Conservation (phyloP, 2,888 invertebrate genomes). For the Hipparchia sbordonii region DNA sequence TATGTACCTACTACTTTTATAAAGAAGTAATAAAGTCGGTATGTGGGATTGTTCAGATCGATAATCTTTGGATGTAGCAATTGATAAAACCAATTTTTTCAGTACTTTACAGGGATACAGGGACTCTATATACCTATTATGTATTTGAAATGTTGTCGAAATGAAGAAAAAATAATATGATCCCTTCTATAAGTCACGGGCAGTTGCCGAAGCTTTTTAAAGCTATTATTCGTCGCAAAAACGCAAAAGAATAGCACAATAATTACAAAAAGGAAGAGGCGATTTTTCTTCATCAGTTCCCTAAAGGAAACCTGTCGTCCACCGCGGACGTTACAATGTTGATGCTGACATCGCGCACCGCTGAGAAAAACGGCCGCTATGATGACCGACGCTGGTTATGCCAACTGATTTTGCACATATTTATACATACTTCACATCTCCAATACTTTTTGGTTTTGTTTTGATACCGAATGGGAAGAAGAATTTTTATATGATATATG, state of each 20-base stretch:
- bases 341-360: constrained; percentile 18
- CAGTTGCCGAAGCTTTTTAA: too few species aligned
- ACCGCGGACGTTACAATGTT: constrained; percentile 23
- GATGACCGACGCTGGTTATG: constrained; percentile 34
- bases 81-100: too few species aligned
- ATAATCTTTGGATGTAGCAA: too few species aligned
- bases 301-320: constrained; percentile 72
- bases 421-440: constrained; percentile 7
- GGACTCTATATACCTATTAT: too few species aligned
- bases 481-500: neutral
- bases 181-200: too few species aligned
- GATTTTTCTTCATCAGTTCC: constrained; percentile 66
- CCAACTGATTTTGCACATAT: constrained; percentile 16
- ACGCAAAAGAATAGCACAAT: neutral
- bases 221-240: neutral
- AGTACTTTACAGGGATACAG: too few species aligned
- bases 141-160: too few species aligned
- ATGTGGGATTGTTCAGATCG: too few species aligned
- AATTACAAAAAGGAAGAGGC: constrained; percentile 24
- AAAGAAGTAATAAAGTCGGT: too few species aligned
- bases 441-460: neutral
- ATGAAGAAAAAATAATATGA: too few species aligned
- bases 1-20: too few species aligned
- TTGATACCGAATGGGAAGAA: neutral
- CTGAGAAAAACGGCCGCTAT: constrained; percentile 17